Base-by-base conservation (phyloP, 2,888 invertebrate species). In the Pandemis heparana region DNA sequence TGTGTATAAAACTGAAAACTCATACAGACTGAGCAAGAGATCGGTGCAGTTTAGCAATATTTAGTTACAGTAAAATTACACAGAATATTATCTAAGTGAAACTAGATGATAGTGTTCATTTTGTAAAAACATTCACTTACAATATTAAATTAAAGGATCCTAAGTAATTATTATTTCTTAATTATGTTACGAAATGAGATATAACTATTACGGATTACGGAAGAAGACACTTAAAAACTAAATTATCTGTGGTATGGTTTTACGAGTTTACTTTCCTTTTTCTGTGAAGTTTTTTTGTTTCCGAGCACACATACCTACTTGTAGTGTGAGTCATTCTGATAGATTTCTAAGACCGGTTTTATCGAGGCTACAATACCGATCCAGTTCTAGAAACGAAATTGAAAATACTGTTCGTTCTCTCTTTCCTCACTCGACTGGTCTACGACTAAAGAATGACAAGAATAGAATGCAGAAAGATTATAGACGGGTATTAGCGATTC, bases 401-500 rank as follows among this genome's bases (percentile, higher is more conserved):
- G 9, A 56, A 32, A 56, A 23, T 23, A 56, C 51, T 16, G 51
- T 53, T 53, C 18, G 23, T 56, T 56, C 23, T 0, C 5, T 18
- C 12, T 12, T 12, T 18, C 48, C 51, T 53, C 51, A 16, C 51
- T 16, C 51, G 16, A 51, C 8, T 51, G n/a, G 16, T 51, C 51
- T 3, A 9, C 16, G 51, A n/a, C 16, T 9, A 53, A 53, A 9
- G 51, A 53, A 3, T 53, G 53, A 18, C 5, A n/a, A 51, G 51
- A 18, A 53, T 18, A 53, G 18, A 7, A 53, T 18, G 16, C 53
- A 53, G 18, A 7, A 53, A 16, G 16, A 53, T n/a, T 53, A 3
- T 23, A 7, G 56, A 5, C 23, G 38, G 43, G 61, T 67, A 63
- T 68, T 67, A 51, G 51, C 71, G 66, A 68, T 67, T 67, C 72